A percentile compares a stretch with the other conserved stretches of the same genome.
These are phyloP conservation scores for Aspidiotus rigidus DNA, from an alignment of 2,888 invertebrate species.

Conservation along the genomic window DNA sequence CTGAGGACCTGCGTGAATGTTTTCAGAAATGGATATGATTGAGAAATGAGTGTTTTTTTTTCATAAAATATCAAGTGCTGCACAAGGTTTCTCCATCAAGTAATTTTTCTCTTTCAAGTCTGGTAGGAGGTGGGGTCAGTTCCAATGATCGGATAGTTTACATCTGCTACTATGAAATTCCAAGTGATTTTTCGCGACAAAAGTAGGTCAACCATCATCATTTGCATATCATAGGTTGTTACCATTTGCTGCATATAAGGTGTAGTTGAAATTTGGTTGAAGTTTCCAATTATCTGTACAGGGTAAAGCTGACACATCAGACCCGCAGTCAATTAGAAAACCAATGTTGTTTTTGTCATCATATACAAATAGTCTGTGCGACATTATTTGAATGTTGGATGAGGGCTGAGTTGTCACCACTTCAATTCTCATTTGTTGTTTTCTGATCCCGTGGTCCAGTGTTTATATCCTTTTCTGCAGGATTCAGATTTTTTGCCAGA, in stretches of 20 bases:
- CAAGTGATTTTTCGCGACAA: background rate
- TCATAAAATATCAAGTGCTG: background rate
- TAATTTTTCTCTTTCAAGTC: background rate
- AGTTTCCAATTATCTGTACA: background rate
- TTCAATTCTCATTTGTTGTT: background rate
- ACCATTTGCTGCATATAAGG: background rate
- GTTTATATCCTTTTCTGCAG: background rate
- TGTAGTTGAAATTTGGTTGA: background rate
- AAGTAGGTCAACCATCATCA: background rate
- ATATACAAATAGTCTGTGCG: conserved; percentile 1
- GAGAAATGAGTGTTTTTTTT: background rate
- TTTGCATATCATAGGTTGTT: background rate
- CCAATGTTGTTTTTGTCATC: background rate
- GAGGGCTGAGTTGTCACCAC: background rate
- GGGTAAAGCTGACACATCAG: background rate
- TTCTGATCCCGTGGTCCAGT: background rate
- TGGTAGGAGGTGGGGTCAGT: background rate
- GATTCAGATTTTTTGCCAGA: background rate
- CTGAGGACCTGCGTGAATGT: too few species aligned
- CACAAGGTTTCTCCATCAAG: background rate
- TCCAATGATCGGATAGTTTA: background rate
- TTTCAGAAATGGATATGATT: background rate
- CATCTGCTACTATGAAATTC: conserved; percentile 4
- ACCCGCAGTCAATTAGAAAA: background rate
- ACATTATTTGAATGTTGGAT: background rate